These are phyloP conservation scores for Leptonema lineaticorne DNA, from an alignment of 1,140 invertebrate genomes.

Conservation along the genomic window DNA sequence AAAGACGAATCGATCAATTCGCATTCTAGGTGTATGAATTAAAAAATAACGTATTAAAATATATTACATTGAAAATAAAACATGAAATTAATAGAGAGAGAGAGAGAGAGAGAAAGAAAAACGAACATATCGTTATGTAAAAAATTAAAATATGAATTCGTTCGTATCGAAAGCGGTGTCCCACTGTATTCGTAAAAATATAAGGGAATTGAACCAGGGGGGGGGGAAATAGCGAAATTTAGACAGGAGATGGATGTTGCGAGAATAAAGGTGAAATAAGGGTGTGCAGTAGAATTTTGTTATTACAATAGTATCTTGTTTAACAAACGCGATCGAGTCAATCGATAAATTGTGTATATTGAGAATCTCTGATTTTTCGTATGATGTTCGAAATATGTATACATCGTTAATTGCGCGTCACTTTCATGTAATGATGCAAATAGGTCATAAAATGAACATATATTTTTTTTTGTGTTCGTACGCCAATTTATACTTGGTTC, in stretches of 20 bases:
- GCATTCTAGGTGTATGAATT: not conserved
- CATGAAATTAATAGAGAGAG: too few species aligned
- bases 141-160: not conserved
- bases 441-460: too few species aligned
- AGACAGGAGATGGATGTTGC: slow-evolving; percentile 14
- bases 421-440: too few species aligned
- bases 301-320: not conserved
- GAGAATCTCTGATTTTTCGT: too few species aligned
- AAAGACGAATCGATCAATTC: not conserved
- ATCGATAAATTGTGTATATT: slow-evolving; percentile 10
- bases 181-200: not conserved
- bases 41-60: not conserved
- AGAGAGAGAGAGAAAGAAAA: too few species aligned
- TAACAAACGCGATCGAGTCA: not conserved
- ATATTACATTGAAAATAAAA: too few species aligned
- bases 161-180: not conserved
- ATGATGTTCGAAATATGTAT: too few species aligned
- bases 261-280: not conserved
- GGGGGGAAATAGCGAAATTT: not conserved
- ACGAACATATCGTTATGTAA: not conserved
- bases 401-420: too few species aligned
- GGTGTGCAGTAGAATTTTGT: not conserved
- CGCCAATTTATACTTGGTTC: too few species aligned
- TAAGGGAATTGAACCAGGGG: too few species aligned
- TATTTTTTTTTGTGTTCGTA: too few species aligned